phyloP scores from a whole-genome alignment of 2,797 vertebrate genomes.

The Nasua narica region DNA sequence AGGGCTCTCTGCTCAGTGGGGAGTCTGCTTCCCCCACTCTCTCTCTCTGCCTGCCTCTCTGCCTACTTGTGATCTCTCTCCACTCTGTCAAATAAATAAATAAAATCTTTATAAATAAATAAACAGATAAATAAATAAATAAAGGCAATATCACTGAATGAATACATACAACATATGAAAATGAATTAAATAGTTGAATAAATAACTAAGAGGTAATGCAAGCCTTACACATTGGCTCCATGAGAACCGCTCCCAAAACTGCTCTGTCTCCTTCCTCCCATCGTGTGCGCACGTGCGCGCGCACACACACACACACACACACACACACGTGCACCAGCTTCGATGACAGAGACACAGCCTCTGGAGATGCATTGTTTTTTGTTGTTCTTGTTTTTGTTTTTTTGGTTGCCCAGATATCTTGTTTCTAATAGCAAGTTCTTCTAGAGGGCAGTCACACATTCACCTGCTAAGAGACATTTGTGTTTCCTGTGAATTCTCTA shows the following conservation, averaged over 20 bases:
- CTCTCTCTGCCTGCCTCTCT: too few species aligned
- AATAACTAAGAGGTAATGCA: neutral
- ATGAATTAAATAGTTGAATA: neutral
- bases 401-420: neutral
- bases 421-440: neutral
- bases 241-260: neutral
- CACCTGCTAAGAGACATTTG: neutral
- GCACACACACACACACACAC: neutral
- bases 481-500: neutral
- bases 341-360: neutral
- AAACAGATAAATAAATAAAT: neutral
- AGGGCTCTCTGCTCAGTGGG: too few species aligned
- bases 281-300: too few species aligned
- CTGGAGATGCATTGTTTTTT: neutral
- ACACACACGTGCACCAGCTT: too few species aligned
- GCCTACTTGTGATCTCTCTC: too few species aligned
- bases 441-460: neutral
- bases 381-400: neutral
- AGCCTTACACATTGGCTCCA: neutral
- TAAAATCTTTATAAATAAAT: too few species aligned
- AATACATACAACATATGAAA: neutral
- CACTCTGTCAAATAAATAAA: too few species aligned
- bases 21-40: too few species aligned
- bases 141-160: neutral
- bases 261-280: neutral